phyloP scores from a whole-genome alignment of 2,797 vertebrate species.

The Erithacus rubecula region DNA sequence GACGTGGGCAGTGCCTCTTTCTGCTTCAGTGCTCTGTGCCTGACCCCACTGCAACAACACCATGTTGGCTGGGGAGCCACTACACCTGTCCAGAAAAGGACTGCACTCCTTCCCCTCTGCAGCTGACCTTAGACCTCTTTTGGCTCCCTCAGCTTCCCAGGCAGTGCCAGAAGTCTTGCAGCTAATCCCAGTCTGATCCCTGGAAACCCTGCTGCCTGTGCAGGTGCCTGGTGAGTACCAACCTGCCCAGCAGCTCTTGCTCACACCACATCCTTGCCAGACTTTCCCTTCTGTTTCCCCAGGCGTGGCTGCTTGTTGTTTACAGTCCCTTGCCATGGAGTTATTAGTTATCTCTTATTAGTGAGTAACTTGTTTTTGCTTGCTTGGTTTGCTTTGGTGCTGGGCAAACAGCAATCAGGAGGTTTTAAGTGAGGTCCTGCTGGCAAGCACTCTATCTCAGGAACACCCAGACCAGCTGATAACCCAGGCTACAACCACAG shows the following conservation, averaged over 20 bases:
- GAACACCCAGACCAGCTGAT: background rate
- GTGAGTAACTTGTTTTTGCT: background rate
- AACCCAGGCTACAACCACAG: background rate
- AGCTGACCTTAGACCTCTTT: background rate
- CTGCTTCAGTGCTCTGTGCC: background rate
- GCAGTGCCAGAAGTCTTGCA: background rate
- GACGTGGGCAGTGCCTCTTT: fast-evolving
- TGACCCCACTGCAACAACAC: background rate
- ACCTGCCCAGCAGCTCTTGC: background rate
- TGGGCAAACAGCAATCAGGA: background rate
- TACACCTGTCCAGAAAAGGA: background rate
- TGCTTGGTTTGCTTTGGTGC: background rate
- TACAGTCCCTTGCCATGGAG: background rate
- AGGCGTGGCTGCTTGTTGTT: background rate
- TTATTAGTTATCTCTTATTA: background rate
- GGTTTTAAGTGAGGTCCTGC: background rate
- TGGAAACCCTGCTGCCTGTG: background rate
- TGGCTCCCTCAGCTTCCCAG: background rate
- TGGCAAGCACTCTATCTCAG: background rate
- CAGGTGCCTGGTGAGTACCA: background rate
- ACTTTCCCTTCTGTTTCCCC: background rate
- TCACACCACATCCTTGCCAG: background rate
- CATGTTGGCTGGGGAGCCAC: fast-evolving
- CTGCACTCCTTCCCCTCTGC: background rate
- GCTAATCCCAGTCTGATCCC: background rate